These are phyloP conservation scores for Lepidonotus clava DNA, from an alignment of 2,888 invertebrate genomes.

Conservation along the genomic window DNA sequence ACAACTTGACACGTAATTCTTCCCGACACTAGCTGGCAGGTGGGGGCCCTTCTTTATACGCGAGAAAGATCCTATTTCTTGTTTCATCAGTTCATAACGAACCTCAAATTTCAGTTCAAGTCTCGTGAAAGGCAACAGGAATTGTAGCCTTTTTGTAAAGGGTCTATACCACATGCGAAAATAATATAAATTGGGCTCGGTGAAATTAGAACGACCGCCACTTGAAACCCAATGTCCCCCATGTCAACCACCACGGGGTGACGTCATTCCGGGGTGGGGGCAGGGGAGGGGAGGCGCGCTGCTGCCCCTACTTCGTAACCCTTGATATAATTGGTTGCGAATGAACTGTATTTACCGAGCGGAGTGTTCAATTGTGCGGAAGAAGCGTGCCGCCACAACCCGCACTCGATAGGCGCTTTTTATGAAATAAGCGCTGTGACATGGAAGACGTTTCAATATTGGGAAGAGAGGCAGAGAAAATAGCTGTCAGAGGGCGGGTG, in stretches of 20 bases:
- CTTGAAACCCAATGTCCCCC: neutral
- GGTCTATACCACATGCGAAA: too few relatives aligned
- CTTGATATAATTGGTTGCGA: conserved; percentile 37
- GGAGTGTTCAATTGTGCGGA: conserved; percentile 30
- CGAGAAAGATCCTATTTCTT: too few relatives aligned
- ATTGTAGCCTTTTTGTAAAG: too few relatives aligned
- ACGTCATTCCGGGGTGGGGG: conserved; percentile 3
- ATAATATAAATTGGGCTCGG: too few relatives aligned
- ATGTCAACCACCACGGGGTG: neutral
- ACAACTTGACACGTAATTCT: neutral
- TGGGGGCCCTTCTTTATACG: neutral
- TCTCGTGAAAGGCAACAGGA: neutral
- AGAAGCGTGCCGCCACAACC: neutral
- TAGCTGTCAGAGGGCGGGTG: conserved; percentile 7
- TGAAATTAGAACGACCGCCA: too few relatives aligned
- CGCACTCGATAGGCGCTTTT: neutral
- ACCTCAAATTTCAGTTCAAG: neutral
- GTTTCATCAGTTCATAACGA: too few relatives aligned
- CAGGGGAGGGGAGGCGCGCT: neutral
- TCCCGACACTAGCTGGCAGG: neutral
- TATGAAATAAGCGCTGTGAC: conserved; percentile 33
- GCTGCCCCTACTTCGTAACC: conserved; percentile 18
- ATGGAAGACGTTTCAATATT: conserved; percentile 33
- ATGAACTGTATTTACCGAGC: conserved; percentile 39
- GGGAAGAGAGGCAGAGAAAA: conserved; percentile 9